Percentiles rank a stretch among this genome's conserved stretches.
Conservation (phyloP, 2,113 vertebrate species). For the Myxocyprinus asiaticus region DNA sequence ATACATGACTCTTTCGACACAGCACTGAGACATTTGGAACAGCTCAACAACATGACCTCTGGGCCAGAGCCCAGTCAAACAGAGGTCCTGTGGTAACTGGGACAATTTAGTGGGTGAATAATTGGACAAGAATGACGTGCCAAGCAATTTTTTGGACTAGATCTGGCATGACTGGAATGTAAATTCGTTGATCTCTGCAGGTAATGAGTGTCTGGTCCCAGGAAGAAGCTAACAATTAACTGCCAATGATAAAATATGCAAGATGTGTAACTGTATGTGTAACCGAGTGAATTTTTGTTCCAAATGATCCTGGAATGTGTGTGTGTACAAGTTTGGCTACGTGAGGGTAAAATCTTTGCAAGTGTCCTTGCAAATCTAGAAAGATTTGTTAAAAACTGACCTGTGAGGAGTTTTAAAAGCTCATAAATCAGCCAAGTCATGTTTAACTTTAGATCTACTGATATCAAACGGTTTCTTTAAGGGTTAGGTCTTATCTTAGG, state of each 20-base stretch:
- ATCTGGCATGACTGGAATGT: slow-evolving; percentile 34
- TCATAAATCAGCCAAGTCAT: no score
- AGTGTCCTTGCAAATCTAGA: no score
- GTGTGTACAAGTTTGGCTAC: background rate
- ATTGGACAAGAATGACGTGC: slow-evolving; percentile 6
- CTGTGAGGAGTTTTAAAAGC: no score
- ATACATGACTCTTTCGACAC: background rate
- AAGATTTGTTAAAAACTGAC: no score
- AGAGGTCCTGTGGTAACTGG: background rate
- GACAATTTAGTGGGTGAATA: slow-evolving; percentile 22
- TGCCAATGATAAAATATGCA: background rate
- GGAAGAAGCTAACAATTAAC: slow-evolving; percentile 8
- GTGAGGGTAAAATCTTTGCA: no score
- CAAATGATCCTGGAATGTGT: background rate
- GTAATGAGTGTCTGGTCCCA: background rate
- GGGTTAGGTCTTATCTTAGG: no score
- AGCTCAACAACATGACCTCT: background rate
- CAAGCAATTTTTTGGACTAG: background rate
- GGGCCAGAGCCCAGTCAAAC: background rate
- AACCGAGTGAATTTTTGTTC: background rate
- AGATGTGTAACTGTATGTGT: background rate
- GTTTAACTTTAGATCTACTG: no score
- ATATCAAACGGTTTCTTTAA: no score
- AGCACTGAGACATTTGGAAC: background rate
- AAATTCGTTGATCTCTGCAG: slow-evolving; percentile 1